phyloP scores from a whole-genome alignment of 2,888 invertebrate genomes.

The Odontomyia ornata region DNA sequence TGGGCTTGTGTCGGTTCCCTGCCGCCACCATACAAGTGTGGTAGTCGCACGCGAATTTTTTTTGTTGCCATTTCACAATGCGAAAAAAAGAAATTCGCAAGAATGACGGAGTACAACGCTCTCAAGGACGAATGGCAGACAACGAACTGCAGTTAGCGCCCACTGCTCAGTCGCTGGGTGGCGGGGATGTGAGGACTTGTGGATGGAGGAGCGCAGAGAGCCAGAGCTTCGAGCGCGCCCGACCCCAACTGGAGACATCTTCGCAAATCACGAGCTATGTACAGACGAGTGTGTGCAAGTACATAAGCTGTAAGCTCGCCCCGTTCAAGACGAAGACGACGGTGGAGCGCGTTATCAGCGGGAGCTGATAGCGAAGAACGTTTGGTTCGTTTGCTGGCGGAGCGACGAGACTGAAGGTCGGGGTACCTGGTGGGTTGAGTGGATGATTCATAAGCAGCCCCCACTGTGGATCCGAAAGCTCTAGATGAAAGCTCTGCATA shows the following conservation, averaged over 20 bases:
- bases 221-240: not conserved
- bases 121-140: conserved; percentile 49
- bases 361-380: not conserved
- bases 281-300: no score
- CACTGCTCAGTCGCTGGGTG: conserved; percentile 2
- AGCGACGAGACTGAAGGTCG: conserved; percentile 28
- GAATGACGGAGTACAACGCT: conserved; percentile 46
- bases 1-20: not conserved
- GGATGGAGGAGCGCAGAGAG: not conserved
- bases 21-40: not conserved
- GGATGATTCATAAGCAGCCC: conserved; percentile 17
- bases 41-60: conserved; percentile 47
- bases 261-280: not conserved
- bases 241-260: conserved; percentile 5
- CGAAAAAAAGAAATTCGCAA: conserved; percentile 45
- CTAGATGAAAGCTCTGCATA: conserved; percentile 22
- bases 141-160: conserved; percentile 44
- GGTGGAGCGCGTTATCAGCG: conserved; percentile 21
- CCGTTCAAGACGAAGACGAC: not conserved
- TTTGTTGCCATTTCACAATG: conserved; percentile 20
- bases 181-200: conserved; percentile 9
- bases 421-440: conserved; percentile 36
- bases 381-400: not conserved
- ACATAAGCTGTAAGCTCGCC: no score
- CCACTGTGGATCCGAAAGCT: conserved; percentile 22